phyloP scores from a whole-genome alignment of 2,797 vertebrate genomes.

The Pseudochaenichthys georgianus region DNA sequence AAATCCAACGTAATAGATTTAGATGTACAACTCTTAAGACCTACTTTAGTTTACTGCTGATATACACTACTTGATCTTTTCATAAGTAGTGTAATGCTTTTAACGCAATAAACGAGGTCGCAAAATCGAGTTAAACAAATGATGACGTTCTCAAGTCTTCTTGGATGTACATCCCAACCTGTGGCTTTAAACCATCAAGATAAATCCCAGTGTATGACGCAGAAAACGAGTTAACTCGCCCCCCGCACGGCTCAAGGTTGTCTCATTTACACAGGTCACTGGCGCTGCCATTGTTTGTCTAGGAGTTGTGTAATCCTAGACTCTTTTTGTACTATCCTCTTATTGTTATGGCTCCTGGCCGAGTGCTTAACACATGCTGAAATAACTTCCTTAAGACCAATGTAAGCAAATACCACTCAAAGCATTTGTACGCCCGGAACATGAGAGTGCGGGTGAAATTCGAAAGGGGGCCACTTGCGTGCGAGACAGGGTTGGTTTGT shows the following conservation, averaged over 20 bases:
- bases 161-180: constrained; percentile 16
- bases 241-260: constrained; percentile 65
- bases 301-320: constrained; percentile 70
- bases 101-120: constrained; percentile 28
- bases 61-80: constrained; percentile 22
- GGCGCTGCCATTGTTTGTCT: constrained; percentile 64
- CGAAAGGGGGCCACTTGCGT: constrained; percentile 55
- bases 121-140: constrained; percentile 37
- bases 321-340: constrained; percentile 70
- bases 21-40: neutral
- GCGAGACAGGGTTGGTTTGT: constrained; percentile 73
- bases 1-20: constrained; percentile 4
- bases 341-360: constrained; percentile 72
- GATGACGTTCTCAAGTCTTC: constrained; percentile 34
- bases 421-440: constrained; percentile 51
- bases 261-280: constrained; percentile 67
- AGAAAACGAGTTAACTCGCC: constrained; percentile 54
- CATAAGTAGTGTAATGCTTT: constrained; percentile 20
- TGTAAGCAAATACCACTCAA: constrained; percentile 76
- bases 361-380: constrained; percentile 64
- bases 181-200: constrained; percentile 42
- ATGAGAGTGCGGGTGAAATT: constrained; percentile 40
- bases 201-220: constrained; percentile 64
- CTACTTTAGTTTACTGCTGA: constrained; percentile 11
- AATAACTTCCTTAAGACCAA: constrained; percentile 76